phyloP scores from a whole-genome alignment of 2,797 vertebrate species.

The Gymnocypris eckloni region DNA sequence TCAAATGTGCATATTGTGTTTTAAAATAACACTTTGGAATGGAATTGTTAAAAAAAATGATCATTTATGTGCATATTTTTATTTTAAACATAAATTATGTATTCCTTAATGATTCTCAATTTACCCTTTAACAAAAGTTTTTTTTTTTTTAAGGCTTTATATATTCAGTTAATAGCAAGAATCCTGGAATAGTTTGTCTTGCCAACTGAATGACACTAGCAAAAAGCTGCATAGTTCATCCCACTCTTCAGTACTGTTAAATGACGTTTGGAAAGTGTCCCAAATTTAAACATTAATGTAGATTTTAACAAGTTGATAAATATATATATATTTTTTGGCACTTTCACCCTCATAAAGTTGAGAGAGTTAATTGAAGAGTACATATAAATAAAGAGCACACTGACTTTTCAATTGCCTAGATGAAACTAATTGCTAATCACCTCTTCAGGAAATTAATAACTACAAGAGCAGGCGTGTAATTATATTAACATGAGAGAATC shows the following conservation, averaged over 20 bases:
- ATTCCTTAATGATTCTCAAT: not conserved
- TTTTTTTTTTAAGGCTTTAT: not conserved
- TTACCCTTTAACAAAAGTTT: not conserved
- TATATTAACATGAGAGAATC: not conserved
- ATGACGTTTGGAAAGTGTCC: not conserved
- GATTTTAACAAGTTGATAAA: not conserved
- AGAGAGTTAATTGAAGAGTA: not conserved
- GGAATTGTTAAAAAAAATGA: not conserved
- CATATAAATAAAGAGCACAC: not conserved
- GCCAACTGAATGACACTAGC: not conserved
- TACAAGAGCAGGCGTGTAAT: constrained; percentile 26
- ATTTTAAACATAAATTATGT: not conserved
- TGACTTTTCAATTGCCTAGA: constrained; percentile 12
- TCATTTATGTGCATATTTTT: not conserved
- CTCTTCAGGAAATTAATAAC: constrained; percentile 27
- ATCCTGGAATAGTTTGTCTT: not conserved
- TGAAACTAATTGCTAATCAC: constrained; percentile 45
- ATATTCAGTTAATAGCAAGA: too few species aligned
- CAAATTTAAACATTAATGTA: not conserved
- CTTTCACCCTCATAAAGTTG: not conserved
- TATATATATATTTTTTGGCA: not conserved
- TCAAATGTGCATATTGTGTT: not conserved
- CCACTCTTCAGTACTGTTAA: not conserved
- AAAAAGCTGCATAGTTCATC: not conserved
- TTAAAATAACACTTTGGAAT: not conserved